These are phyloP conservation scores for Aquatica leii DNA, from an alignment of 2,888 invertebrate species.

Conservation along the genomic window DNA sequence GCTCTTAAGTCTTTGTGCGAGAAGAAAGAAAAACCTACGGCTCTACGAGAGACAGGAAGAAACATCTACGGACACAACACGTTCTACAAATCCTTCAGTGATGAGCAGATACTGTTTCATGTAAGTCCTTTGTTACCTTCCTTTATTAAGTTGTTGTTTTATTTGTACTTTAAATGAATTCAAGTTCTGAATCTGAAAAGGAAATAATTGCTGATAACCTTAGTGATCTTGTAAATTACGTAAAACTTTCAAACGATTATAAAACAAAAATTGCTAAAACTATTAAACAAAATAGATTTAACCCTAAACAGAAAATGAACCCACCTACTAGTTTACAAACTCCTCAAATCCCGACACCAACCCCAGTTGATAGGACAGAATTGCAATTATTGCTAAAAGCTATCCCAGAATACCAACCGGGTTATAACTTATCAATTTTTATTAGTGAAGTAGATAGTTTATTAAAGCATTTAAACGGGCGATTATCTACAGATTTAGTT, in stretches of 20 bases:
- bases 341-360: background rate
- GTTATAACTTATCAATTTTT: constrained; percentile 19
- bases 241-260: no score
- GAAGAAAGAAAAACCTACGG: background rate
- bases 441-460: constrained; percentile 15
- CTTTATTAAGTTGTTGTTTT: no score
- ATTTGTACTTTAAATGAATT: background rate
- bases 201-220: background rate
- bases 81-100: no score
- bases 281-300: background rate
- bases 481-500: background rate
- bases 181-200: background rate
- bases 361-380: background rate
- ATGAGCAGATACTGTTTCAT: no score
- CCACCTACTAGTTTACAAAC: background rate
- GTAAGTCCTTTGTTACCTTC: no score
- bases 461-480: background rate
- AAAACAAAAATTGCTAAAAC: background rate
- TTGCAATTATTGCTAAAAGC: constrained; percentile 17
- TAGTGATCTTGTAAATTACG: no score
- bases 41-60: no score
- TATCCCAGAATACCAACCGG: constrained; percentile 15
- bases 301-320: background rate
- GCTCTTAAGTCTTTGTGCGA: background rate
- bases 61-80: no score